Evolutionary conservation across 2,888 invertebrate genomes (phyloP).

Genomic region (Eilema sororculum): DNA sequence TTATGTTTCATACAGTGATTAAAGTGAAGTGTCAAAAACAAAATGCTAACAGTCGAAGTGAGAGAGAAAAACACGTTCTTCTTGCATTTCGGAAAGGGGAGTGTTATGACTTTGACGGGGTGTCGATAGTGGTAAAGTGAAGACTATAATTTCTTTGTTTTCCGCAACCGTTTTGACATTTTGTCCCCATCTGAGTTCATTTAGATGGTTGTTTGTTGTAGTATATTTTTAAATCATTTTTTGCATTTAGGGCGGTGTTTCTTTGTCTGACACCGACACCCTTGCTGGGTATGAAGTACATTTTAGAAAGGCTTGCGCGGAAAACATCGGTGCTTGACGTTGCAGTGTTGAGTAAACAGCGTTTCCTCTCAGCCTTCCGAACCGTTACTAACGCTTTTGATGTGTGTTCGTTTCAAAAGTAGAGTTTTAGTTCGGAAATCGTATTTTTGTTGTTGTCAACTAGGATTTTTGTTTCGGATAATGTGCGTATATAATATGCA

Average conservation of each 20-base stretch:
- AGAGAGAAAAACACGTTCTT: slow-evolving; percentile 58
- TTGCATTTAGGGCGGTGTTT: slow-evolving; percentile 1
- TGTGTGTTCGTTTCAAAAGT: slow-evolving; percentile 18
- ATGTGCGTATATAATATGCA: no score
- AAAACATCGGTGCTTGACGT: slow-evolving; percentile 3
- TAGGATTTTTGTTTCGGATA: no score
- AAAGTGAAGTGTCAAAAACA: slow-evolving; percentile 86
- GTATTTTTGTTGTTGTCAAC: neutral
- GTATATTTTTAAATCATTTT: slow-evolving; percentile 17
- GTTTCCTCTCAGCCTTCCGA: slow-evolving; percentile 17
- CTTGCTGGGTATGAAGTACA: neutral
- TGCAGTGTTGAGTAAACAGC: slow-evolving; percentile 10
- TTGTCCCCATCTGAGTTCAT: slow-evolving; percentile 35
- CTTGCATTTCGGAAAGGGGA: slow-evolving; percentile 61
- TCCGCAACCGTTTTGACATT: slow-evolving; percentile 46
- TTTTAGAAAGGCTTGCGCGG: slow-evolving; percentile 10
- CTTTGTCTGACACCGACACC: slow-evolving; percentile 7
- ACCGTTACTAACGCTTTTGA: slow-evolving; percentile 22
- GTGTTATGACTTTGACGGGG: slow-evolving; percentile 72
- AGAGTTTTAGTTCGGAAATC: neutral
- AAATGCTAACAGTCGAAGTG: slow-evolving; percentile 63
- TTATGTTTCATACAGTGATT: slow-evolving; percentile 83
- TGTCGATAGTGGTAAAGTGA: slow-evolving; percentile 70
- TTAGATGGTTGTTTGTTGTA: slow-evolving; percentile 38
- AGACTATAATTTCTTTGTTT: slow-evolving; percentile 75